Conservation (phyloP, 2,888 invertebrate species). For the Galerucella calmariensis region DNA sequence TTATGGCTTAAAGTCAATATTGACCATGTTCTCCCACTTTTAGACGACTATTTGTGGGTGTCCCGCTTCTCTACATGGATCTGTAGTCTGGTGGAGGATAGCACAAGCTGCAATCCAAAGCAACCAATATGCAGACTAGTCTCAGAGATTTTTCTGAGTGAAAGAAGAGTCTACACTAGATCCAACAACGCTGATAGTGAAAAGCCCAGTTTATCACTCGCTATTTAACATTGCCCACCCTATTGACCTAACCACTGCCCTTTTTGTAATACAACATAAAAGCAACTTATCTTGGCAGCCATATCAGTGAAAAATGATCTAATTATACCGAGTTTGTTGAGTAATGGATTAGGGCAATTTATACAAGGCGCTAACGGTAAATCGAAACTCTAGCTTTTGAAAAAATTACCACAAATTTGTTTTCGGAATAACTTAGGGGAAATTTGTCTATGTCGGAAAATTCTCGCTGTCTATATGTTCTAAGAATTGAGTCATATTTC, state of each 20-base stretch:
- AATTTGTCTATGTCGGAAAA: conserved; percentile 31
- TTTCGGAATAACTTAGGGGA: conserved; percentile 35
- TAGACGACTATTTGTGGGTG: too few species aligned
- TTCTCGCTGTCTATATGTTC: conserved; percentile 12
- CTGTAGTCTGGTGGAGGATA: too few species aligned
- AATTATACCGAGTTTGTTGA: conserved; percentile 48
- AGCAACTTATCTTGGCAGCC: conserved; percentile 46
- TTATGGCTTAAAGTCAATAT: too few species aligned
- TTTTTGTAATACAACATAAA: conserved; percentile 43
- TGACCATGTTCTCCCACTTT: too few species aligned
- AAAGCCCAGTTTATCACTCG: neutral
- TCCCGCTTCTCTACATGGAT: too few species aligned
- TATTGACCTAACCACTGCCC: conserved; percentile 24
- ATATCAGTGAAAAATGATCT: conserved; percentile 50
- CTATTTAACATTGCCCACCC: conserved; percentile 18
- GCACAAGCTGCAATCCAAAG: too few species aligned
- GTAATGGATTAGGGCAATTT: conserved; percentile 49
- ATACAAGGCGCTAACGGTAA: conserved; percentile 49
- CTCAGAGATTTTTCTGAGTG: too few species aligned
- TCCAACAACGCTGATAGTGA: too few species aligned
- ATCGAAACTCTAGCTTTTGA: conserved; percentile 49
- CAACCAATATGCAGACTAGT: too few species aligned
- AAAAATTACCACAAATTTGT: conserved; percentile 54
- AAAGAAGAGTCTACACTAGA: too few species aligned
- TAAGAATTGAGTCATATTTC: conserved; percentile 13